Base-by-base conservation (phyloP, 2,888 invertebrate species). In the Syrphus vitripennis region DNA sequence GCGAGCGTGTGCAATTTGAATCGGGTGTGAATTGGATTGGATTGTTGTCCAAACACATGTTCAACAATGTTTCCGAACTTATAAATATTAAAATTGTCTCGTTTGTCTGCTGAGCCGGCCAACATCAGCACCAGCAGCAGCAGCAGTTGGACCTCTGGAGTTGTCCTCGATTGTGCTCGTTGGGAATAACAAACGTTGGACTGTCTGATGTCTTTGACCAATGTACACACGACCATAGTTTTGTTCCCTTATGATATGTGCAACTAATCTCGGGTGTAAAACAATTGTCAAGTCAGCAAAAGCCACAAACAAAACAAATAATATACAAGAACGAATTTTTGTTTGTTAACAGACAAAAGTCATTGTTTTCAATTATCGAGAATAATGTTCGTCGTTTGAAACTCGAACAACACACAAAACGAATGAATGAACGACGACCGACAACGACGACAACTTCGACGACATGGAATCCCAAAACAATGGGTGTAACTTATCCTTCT, bases 1-100 rank as follows among this genome's bases (percentile, higher is more conserved):
- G 12, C 48, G n/a, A 26, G 45, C 71, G 34, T 50, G 61, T 86
- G 82, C 86, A 86, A 86, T 86, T 87, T 82, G 82, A 87, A 84
- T 88, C 61, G 87, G 87, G 88, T 88, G 87, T 88, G 88, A 88
- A 87, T 88, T 88, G 86, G 82, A 83, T 82, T 87, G 86, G 87
- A 87, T 88, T 88, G 87, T 87, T 88, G 88, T 88, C 83, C 74
- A 83, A 88, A 88, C 88, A 88, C 80, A 88, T 88, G 88, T 88
- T 88, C 88, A 74, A 88, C 88, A 86, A 87, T 87, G 87, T 87
- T 83, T 79, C 63, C 42, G 67, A 83, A 87, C 87, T 87, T 87
- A 87, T 87, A 87, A 87, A 87, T 87, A 87, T 87, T 87, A 87
- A 87, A 87, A 83, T 87, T 79, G 87, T 87, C 78, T 83, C 71